phyloP scores from a whole-genome alignment of 2,888 invertebrate genomes.

The Drosophila kanekoi region DNA sequence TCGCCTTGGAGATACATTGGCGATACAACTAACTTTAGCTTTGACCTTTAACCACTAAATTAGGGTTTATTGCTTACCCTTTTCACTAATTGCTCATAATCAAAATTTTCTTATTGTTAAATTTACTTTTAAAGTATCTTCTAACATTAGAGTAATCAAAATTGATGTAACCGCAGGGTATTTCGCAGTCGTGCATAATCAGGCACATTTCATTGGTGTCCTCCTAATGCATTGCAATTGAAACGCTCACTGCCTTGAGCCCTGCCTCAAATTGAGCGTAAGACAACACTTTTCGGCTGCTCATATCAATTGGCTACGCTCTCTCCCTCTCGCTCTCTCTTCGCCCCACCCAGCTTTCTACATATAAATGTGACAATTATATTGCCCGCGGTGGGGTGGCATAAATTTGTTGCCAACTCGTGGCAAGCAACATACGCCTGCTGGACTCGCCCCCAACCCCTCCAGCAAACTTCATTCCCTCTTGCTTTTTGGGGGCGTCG shows the following conservation, averaged over 20 bases:
- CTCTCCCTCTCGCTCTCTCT: neutral
- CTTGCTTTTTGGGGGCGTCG: constrained; percentile 40
- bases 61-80: no score
- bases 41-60: no score
- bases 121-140: no score
- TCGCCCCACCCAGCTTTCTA: constrained; percentile 6
- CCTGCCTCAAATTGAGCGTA: constrained; percentile 67
- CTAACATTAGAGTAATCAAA: no score
- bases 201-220: neutral
- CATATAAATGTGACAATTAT: constrained; percentile 73
- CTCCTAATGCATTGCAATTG: constrained; percentile 65
- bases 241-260: constrained; percentile 30
- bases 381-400: constrained; percentile 54
- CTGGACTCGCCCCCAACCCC: neutral
- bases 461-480: neutral
- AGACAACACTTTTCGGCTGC: constrained; percentile 57
- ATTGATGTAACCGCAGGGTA: neutral
- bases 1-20: neutral
- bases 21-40: no score
- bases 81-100: no score
- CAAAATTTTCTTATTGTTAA: no score
- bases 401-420: constrained; percentile 51
- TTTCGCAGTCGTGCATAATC: neutral
- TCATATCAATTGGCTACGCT: constrained; percentile 51
- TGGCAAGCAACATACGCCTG: constrained; percentile 34